Evolutionary conservation across 2,797 vertebrate genomes (phyloP).

Genomic region (Sebastes wilsoni): DNA sequence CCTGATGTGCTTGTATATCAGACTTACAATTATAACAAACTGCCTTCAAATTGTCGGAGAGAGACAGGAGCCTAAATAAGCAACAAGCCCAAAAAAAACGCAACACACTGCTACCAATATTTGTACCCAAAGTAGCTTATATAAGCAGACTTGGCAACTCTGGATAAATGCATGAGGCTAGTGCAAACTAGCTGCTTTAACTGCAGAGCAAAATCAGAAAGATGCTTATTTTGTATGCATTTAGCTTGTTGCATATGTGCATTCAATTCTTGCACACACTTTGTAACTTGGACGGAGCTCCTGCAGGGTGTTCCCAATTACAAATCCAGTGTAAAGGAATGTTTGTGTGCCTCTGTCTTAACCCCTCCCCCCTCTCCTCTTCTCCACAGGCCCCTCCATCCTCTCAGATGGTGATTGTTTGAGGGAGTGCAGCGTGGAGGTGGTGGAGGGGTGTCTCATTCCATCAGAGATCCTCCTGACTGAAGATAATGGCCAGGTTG

Average conservation of each 20-base stretch:
- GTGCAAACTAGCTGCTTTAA: neutral
- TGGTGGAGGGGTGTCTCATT: conserved; percentile 23
- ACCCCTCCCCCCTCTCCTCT: conserved; percentile 26
- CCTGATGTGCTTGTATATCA: too few relatives aligned
- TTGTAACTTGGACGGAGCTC: neutral
- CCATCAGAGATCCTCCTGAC: conserved; percentile 29
- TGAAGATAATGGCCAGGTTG: conserved; percentile 36
- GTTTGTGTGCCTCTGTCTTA: neutral
- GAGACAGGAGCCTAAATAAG: too few relatives aligned
- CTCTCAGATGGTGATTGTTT: conserved; percentile 26
- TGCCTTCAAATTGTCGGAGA: too few relatives aligned
- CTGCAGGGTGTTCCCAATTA: neutral
- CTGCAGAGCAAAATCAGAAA: neutral
- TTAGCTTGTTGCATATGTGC: neutral
- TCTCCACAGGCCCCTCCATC: conserved; percentile 13
- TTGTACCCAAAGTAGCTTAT: too few relatives aligned
- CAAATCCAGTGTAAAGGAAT: conserved; percentile 24
- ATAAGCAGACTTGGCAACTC: too few relatives aligned
- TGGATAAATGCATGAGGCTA: neutral
- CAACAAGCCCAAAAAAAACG: too few relatives aligned
- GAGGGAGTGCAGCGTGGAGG: neutral
- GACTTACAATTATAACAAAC: too few relatives aligned
- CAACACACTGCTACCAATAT: too few relatives aligned
- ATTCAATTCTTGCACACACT: neutral
- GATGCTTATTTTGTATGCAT: neutral